Percentiles rank a stretch among this genome's conserved stretches.
phyloP scores from a whole-genome alignment of 2,888 invertebrate genomes.

The Eucriotettix oculatus region DNA sequence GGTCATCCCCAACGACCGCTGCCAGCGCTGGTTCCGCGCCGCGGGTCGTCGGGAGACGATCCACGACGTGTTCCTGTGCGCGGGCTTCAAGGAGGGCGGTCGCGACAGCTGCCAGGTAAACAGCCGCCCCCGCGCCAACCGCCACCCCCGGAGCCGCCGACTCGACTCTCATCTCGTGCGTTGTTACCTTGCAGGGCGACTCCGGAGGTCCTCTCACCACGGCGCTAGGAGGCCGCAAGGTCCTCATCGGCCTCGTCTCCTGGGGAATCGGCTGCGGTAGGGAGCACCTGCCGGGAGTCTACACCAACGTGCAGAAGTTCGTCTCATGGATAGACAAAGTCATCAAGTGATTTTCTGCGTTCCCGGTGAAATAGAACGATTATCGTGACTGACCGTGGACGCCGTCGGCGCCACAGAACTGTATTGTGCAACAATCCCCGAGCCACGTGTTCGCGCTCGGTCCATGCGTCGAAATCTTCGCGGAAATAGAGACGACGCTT shows the following conservation, averaged over 20 bases:
- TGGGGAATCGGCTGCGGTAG: slow-evolving; percentile 88
- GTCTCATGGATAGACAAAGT: slow-evolving; percentile 84
- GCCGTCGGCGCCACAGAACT: too few relatives aligned
- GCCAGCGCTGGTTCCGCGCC: slow-evolving; percentile 83
- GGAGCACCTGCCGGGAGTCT: slow-evolving; percentile 78
- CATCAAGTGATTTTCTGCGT: slow-evolving; percentile 24
- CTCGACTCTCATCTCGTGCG: too few relatives aligned
- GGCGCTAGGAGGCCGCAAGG: slow-evolving; percentile 68
- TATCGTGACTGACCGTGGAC: too few relatives aligned
- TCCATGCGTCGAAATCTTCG: too few relatives aligned
- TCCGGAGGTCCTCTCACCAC: slow-evolving; percentile 82
- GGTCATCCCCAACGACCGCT: slow-evolving; percentile 74
- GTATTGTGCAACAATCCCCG: too few relatives aligned
- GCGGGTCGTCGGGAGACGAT: slow-evolving; percentile 83
- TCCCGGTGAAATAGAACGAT: too few relatives aligned
- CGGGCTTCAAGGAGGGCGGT: slow-evolving; percentile 78
- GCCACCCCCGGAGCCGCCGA: too few relatives aligned
- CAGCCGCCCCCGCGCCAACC: too few relatives aligned
- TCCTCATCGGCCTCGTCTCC: slow-evolving; percentile 73
- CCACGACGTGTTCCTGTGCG: slow-evolving; percentile 82
- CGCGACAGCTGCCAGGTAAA: slow-evolving; percentile 39
- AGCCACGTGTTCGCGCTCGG: too few relatives aligned
- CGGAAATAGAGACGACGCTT: too few relatives aligned
- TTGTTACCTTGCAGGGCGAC: slow-evolving; percentile 27
- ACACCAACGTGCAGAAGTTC: slow-evolving; percentile 83